Conservation (phyloP, 2,113 vertebrate species). For the Atlantisia rogersi region DNA sequence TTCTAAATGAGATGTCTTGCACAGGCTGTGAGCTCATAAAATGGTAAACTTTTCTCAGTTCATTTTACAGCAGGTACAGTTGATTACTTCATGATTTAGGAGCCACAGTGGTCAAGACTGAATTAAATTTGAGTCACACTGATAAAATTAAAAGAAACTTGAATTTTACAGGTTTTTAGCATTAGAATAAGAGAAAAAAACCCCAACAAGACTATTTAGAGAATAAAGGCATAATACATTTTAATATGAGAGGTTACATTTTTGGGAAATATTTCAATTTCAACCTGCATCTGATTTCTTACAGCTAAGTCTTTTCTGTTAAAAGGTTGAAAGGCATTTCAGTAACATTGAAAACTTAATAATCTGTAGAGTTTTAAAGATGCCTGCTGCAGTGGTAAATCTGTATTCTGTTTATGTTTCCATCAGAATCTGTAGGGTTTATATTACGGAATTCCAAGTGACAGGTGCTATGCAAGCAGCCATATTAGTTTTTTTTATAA, state of each 20-base stretch:
- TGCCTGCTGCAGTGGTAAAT: background rate
- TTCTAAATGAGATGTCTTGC: constrained; percentile 40
- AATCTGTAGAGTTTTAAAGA: background rate
- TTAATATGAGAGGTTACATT: background rate
- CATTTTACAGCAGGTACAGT: constrained; percentile 37
- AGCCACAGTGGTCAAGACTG: constrained; percentile 18
- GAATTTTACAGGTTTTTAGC: constrained; percentile 11
- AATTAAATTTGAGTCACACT: constrained; percentile 56
- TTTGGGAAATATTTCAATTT: background rate
- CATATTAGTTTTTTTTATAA: background rate
- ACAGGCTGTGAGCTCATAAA: constrained; percentile 57
- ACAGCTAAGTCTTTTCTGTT: background rate
- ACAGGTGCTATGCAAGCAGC: constrained; percentile 18
- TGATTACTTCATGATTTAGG: constrained; percentile 50
- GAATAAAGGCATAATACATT: background rate
- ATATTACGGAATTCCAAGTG: constrained; percentile 37
- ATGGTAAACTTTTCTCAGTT: constrained; percentile 43
- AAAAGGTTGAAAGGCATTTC: constrained; percentile 5
- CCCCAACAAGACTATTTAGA: background rate
- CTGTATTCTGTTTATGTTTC: constrained; percentile 52
- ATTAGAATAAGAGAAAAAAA: background rate
- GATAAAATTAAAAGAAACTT: constrained; percentile 41
- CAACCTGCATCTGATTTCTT: background rate
- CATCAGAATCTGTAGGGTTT: constrained; percentile 41
- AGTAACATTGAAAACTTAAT: constrained; percentile 19